Percentiles rank a stretch among this genome's conserved stretches.
These are phyloP conservation scores for Xestobium rufovillosum DNA, from an alignment of 2,888 invertebrate species.

Conservation along the genomic window DNA sequence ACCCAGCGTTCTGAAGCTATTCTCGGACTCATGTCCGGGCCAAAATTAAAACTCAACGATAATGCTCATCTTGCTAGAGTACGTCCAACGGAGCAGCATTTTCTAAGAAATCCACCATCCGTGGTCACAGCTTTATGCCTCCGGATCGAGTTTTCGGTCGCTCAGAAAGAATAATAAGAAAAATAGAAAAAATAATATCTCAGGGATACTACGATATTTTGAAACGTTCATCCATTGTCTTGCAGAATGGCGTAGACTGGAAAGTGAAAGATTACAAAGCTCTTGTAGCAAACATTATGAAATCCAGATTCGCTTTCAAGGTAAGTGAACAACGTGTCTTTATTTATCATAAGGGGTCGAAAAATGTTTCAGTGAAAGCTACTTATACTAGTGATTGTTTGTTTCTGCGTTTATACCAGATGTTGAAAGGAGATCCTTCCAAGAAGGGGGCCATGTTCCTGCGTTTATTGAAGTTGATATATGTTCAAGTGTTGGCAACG, in stretches of 20 bases:
- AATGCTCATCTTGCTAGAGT: slow-evolving; percentile 16
- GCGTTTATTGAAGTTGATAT: too few relatives aligned
- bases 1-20: slow-evolving; percentile 12
- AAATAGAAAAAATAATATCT: slow-evolving; percentile 15
- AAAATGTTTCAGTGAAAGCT: too few relatives aligned
- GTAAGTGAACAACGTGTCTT: slow-evolving; percentile 7
- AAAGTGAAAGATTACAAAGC: slow-evolving; percentile 9
- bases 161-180: slow-evolving; percentile 18
- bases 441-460: too few relatives aligned
- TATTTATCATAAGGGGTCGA: too few relatives aligned
- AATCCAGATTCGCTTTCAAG: slow-evolving; percentile 8
- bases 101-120: slow-evolving; percentile 5
- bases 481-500: too few relatives aligned
- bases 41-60: slow-evolving; percentile 21
- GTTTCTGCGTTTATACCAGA: too few relatives aligned
- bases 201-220: slow-evolving; percentile 17
- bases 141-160: slow-evolving; percentile 19
- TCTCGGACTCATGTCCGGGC: slow-evolving; percentile 20
- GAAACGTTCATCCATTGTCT: slow-evolving; percentile 12
- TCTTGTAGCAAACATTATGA: slow-evolving; percentile 5
- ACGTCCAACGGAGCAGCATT: slow-evolving; percentile 9
- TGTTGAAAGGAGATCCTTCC: too few relatives aligned
- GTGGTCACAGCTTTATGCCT: slow-evolving; percentile 19
- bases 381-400: too few relatives aligned
- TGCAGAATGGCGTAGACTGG: slow-evolving; percentile 12